Conservation (phyloP, 2,888 invertebrate species). For the Trissolcus brochymenae region DNA sequence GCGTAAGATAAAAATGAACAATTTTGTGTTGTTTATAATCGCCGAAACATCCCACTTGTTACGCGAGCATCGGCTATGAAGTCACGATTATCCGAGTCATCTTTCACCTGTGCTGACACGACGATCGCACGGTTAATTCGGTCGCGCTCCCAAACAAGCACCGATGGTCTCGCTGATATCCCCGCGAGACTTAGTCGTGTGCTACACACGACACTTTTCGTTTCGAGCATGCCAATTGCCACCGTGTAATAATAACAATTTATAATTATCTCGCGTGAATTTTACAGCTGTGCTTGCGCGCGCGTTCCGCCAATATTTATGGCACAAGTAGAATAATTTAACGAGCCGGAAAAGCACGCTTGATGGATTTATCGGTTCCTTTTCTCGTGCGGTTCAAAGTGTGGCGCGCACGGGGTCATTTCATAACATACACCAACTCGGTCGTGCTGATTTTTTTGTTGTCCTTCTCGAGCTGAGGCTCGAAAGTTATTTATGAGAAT, state of each 20-base stretch:
- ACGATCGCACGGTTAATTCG: slow-evolving; percentile 33
- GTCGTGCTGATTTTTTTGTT: neutral
- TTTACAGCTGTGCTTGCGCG: neutral
- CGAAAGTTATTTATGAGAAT: slow-evolving; percentile 16
- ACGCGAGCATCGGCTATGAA: slow-evolving; percentile 17
- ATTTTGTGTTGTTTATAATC: slow-evolving; percentile 3
- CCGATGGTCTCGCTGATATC: slow-evolving; percentile 24
- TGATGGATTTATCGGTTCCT: slow-evolving; percentile 1
- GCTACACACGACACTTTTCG: slow-evolving; percentile 6
- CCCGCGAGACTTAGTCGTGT: neutral
- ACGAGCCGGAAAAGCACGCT: neutral
- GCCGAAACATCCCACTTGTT: slow-evolving; percentile 19
- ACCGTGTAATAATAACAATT: slow-evolving; percentile 10
- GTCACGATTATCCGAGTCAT: slow-evolving; percentile 48
- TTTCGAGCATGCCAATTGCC: neutral
- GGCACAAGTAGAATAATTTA: slow-evolving; percentile 3
- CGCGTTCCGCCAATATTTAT: neutral
- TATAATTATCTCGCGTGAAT: slow-evolving; percentile 21
- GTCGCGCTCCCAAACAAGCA: slow-evolving; percentile 17
- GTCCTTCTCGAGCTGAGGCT: neutral
- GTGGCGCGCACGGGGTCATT: neutral
- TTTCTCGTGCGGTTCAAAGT: neutral
- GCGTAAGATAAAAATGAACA: neutral
- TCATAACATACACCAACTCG: no score
- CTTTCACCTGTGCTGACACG: slow-evolving; percentile 40